Percentiles rank a stretch among this genome's conserved stretches.
Evolutionary conservation across 2,888 invertebrate species (phyloP).

Genomic region (Philereme vetulata): DNA sequence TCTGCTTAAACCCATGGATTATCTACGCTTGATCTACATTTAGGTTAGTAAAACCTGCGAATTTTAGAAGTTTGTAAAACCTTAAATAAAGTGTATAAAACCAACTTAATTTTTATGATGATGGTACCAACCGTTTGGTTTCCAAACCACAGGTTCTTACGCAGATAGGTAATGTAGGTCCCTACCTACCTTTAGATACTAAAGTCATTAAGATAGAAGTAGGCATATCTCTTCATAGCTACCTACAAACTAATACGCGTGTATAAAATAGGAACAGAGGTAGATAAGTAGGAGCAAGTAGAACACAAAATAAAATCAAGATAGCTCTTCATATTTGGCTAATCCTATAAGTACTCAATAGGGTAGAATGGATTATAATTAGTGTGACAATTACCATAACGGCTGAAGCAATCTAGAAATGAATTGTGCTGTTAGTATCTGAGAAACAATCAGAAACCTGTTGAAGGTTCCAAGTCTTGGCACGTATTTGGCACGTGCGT

Average conservation of each 20-base stretch:
- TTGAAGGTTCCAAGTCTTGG: constrained; percentile 40
- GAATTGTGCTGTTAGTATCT: constrained; percentile 29
- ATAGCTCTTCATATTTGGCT: constrained; percentile 32
- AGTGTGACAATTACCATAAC: constrained; percentile 58
- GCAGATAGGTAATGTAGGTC: constrained; percentile 54
- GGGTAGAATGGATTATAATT: constrained; percentile 51
- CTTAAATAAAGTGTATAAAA: too few relatives aligned
- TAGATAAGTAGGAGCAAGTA: not conserved
- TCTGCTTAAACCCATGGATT: too few relatives aligned
- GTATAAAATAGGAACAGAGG: not conserved
- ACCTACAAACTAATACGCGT: constrained; percentile 17
- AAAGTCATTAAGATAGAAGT: constrained; percentile 64
- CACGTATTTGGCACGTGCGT: constrained; percentile 42
- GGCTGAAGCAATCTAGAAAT: constrained; percentile 51
- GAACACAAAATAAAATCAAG: constrained; percentile 13
- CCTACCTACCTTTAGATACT: constrained; percentile 58
- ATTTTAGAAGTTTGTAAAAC: too few relatives aligned
- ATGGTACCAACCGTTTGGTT: constrained; percentile 3
- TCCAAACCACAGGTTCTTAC: constrained; percentile 57
- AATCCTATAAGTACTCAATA: constrained; percentile 38
- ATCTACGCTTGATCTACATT: too few relatives aligned
- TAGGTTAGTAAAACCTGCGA: too few relatives aligned
- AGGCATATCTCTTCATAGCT: constrained; percentile 24
- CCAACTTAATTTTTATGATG: constrained; percentile 6
- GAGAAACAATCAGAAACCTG: constrained; percentile 49